Conservation (phyloP, 2,113 vertebrate species). For the Lynx canadensis region DNA sequence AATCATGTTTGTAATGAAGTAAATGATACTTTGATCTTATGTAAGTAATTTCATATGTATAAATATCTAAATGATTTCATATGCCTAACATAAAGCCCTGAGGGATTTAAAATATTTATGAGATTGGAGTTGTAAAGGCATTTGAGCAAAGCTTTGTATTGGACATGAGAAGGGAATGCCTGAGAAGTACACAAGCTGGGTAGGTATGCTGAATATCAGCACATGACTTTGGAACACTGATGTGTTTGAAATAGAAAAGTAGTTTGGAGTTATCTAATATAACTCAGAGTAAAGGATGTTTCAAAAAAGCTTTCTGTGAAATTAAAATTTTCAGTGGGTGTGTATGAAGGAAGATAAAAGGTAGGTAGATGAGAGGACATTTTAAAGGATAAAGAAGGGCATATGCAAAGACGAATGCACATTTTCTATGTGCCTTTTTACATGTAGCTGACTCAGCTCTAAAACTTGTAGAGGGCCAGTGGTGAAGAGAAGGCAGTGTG, state of each 20-base stretch:
- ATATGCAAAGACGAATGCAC: background rate
- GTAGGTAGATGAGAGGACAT: background rate
- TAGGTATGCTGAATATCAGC: background rate
- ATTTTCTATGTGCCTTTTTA: background rate
- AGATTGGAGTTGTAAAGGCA: background rate
- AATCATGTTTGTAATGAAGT: constrained; percentile 33
- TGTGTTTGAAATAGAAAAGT: background rate
- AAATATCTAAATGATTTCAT: constrained; percentile 25
- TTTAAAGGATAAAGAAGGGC: background rate
- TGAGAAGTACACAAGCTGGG: background rate
- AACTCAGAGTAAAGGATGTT: background rate
- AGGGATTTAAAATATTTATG: background rate
- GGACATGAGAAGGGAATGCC: background rate
- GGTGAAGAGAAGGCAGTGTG: background rate
- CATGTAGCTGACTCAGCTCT: background rate
- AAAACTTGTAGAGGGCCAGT: background rate
- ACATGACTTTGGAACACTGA: background rate
- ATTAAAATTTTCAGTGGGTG: background rate
- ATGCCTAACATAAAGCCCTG: background rate
- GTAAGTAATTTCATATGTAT: background rate
- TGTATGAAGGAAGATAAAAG: background rate
- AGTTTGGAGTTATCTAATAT: background rate
- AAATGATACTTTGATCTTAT: constrained; percentile 20
- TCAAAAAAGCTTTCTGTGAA: background rate
- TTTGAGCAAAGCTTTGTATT: background rate